phyloP scores from a whole-genome alignment of 2,797 vertebrate species.

The Epinephelus coioides region DNA sequence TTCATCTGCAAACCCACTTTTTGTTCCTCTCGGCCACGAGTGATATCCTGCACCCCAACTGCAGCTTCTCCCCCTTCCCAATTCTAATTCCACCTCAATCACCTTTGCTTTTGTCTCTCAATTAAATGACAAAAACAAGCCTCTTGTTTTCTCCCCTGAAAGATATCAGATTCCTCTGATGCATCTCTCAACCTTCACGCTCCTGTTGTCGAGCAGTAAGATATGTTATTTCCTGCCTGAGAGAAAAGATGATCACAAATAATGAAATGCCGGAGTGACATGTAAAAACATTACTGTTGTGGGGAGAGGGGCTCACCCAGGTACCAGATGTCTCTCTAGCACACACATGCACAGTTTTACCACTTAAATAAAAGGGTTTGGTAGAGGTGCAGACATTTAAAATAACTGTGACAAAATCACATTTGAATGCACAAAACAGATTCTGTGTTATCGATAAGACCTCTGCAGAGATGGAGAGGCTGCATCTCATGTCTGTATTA shows the following conservation, averaged over 20 bases:
- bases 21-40: conserved; percentile 40
- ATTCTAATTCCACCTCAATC: conserved; percentile 68
- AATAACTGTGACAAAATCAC: conserved; percentile 2
- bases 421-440: conserved; percentile 24
- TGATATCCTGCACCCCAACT: conserved; percentile 41
- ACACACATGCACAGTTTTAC: background rate
- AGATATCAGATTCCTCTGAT: conserved; percentile 59
- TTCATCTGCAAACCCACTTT: conserved; percentile 59
- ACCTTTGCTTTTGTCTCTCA: conserved; percentile 68
- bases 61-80: conserved; percentile 48
- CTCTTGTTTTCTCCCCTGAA: conserved; percentile 49
- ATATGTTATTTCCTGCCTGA: conserved; percentile 58
- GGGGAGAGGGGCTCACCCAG: conserved; percentile 10
- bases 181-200: conserved; percentile 66
- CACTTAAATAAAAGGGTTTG: conserved; percentile 2
- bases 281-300: conserved; percentile 58
- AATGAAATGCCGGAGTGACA: conserved; percentile 63
- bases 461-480: background rate
- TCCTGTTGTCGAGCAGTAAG: conserved; percentile 55
- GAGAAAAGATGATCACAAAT: conserved; percentile 70
- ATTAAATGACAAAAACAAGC: conserved; percentile 62
- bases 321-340: conserved; percentile 14
- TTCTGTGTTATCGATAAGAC: conserved; percentile 23
- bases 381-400: conserved; percentile 11
- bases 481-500: conserved; percentile 21